phyloP scores from a whole-genome alignment of 2,888 invertebrate genomes.

The Lissocephala sabroskyi region DNA sequence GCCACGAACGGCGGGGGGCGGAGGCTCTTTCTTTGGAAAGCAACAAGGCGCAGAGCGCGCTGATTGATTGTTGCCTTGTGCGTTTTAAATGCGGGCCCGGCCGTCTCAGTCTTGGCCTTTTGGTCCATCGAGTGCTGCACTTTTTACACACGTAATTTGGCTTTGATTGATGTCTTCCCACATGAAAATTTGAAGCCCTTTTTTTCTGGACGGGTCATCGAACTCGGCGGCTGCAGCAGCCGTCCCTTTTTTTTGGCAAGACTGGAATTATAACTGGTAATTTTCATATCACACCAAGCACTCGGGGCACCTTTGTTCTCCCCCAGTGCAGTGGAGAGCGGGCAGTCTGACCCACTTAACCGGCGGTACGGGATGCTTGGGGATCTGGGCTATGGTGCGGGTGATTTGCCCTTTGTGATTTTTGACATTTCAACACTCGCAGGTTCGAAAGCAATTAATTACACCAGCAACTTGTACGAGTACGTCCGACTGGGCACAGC shows the following conservation, averaged over 20 bases:
- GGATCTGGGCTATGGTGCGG: background rate
- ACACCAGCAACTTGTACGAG: slow-evolving; percentile 47
- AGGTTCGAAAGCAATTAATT: slow-evolving; percentile 55
- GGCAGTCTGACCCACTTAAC: slow-evolving; percentile 32
- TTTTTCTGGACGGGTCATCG: background rate
- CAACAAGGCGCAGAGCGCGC: no score
- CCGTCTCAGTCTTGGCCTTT: background rate
- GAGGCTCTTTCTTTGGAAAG: slow-evolving; percentile 2
- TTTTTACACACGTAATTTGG: slow-evolving; percentile 55
- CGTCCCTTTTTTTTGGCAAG: slow-evolving; percentile 9
- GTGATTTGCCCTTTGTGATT: slow-evolving; percentile 39
- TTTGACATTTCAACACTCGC: slow-evolving; percentile 40
- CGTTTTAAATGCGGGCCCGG: slow-evolving; percentile 1
- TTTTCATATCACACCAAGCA: slow-evolving; percentile 39
- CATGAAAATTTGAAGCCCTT: slow-evolving; percentile 2
- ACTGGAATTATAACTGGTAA: slow-evolving; percentile 14
- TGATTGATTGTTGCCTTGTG: slow-evolving; percentile 1
- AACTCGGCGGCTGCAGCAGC: background rate
- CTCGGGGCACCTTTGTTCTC: slow-evolving; percentile 14
- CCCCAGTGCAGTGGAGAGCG: background rate
- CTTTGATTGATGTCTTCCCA: slow-evolving; percentile 56
- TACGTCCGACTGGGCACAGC: slow-evolving; percentile 34
- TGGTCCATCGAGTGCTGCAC: background rate
- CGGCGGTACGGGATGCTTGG: background rate
- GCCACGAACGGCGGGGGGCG: no score